Conservation (phyloP, 1,140 invertebrate species). For the Drosophila asahinai region DNA sequence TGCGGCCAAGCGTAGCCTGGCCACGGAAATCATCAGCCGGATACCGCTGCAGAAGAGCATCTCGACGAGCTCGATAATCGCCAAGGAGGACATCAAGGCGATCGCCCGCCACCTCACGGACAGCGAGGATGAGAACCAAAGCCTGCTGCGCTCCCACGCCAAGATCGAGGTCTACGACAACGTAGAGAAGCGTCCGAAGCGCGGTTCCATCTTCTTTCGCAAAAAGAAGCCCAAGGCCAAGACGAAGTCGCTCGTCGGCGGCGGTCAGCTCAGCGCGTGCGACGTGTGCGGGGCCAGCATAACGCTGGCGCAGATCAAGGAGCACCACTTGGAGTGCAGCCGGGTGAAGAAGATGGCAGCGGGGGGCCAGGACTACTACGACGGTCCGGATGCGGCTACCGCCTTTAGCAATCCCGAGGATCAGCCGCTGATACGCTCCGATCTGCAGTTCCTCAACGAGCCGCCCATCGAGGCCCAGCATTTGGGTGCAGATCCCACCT, state of each 20-base stretch:
- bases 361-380: slow-evolving; percentile 73
- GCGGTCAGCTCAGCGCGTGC: slow-evolving; percentile 64
- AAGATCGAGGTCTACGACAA: slow-evolving; percentile 89
- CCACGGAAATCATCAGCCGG: slow-evolving; percentile 88
- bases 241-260: slow-evolving; percentile 68
- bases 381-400: slow-evolving; percentile 60
- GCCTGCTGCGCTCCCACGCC: slow-evolving; percentile 79
- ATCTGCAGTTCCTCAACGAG: slow-evolving; percentile 87
- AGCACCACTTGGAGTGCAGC: slow-evolving; percentile 77
- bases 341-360: slow-evolving; percentile 51
- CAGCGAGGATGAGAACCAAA: slow-evolving; percentile 85
- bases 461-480: slow-evolving; percentile 88
- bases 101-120: slow-evolving; percentile 84
- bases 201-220: slow-evolving; percentile 95
- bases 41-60: slow-evolving; percentile 95
- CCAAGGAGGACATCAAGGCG: slow-evolving; percentile 82
- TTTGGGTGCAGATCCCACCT: slow-evolving; percentile 91
- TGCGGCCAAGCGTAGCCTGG: slow-evolving; percentile 87
- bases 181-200: slow-evolving; percentile 93
- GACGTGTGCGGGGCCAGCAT: slow-evolving; percentile 71
- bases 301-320: slow-evolving; percentile 67
- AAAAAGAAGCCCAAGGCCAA: slow-evolving; percentile 88
- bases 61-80: slow-evolving; percentile 91
- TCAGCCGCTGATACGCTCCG: slow-evolving; percentile 87
- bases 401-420: slow-evolving; percentile 86